Conservation (phyloP, 2,888 invertebrate genomes). For the Biston stratarius region DNA sequence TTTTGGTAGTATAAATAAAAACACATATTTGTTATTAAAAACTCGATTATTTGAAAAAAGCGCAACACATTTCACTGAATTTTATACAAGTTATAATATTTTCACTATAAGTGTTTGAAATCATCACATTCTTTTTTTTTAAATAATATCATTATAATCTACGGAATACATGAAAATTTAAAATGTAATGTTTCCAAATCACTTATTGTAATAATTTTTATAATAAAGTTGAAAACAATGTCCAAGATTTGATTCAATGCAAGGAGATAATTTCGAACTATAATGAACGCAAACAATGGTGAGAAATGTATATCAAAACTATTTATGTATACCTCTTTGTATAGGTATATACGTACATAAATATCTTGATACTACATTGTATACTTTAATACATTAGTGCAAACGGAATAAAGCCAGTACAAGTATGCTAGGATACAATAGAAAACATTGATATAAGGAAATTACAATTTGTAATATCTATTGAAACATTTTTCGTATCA, state of each 20-base stretch:
- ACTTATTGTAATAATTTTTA: slow-evolving; percentile 2
- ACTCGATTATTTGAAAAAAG: slow-evolving; percentile 82
- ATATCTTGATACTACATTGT: too few relatives aligned
- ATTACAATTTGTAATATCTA: slow-evolving; percentile 67
- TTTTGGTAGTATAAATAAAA: slow-evolving; percentile 63
- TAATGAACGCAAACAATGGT: slow-evolving; percentile 7
- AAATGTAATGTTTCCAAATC: slow-evolving; percentile 35
- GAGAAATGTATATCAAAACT: slow-evolving; percentile 4
- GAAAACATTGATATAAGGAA: slow-evolving; percentile 47
- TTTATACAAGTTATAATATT: slow-evolving; percentile 42
- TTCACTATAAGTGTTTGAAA: slow-evolving; percentile 42
- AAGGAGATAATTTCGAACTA: neutral
- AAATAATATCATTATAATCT: slow-evolving; percentile 32
- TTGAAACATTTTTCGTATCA: slow-evolving; percentile 71
- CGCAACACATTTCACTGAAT: slow-evolving; percentile 70
- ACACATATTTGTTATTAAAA: slow-evolving; percentile 76
- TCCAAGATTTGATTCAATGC: slow-evolving; percentile 44
- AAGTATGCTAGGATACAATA: slow-evolving; percentile 53
- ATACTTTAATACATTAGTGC: slow-evolving; percentile 35
- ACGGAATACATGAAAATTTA: slow-evolving; percentile 2
- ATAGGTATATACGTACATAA: too few relatives aligned
- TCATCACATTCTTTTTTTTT: slow-evolving; percentile 32
- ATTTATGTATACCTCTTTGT: neutral
- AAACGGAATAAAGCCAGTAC: slow-evolving; percentile 46
- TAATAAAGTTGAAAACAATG: slow-evolving; percentile 50